phyloP scores from a whole-genome alignment of 92 coral and sea anemone species.

The Umimayanthus chanpuru region DNA sequence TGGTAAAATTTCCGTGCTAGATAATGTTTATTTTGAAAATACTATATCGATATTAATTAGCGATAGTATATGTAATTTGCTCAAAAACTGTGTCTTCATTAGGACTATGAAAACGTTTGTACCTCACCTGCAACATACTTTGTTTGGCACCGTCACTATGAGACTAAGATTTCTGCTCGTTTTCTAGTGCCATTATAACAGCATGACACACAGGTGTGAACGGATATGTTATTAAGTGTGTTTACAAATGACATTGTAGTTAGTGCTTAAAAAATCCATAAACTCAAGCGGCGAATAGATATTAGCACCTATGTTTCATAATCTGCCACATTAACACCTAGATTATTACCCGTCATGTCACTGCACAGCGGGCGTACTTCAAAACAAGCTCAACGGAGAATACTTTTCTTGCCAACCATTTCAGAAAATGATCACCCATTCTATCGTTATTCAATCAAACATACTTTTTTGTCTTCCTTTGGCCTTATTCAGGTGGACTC shows the following conservation, averaged over 20 bases:
- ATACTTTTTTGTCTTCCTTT: background rate
- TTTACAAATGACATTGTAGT: slow-evolving; percentile 23
- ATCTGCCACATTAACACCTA: slow-evolving; percentile 27
- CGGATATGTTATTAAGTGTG: background rate
- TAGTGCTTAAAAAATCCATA: slow-evolving; percentile 10
- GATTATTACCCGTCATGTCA: background rate
- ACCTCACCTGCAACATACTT: background rate
- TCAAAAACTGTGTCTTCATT: background rate
- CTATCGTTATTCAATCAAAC: background rate
- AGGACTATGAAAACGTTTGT: background rate
- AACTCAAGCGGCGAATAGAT: slow-evolving; percentile 21
- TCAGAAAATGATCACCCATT: background rate
- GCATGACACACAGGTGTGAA: background rate
- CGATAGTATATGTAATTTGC: background rate
- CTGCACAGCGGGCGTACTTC: slow-evolving; percentile 1
- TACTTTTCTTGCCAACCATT: background rate
- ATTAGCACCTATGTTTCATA: slow-evolving; percentile 13
- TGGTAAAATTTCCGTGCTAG: background rate
- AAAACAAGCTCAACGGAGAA: background rate
- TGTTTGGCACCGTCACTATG: background rate
- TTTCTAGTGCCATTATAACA: slow-evolving; percentile 2
- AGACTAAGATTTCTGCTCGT: background rate
- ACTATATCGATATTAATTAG: background rate
- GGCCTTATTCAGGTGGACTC: background rate
- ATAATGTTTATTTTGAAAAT: background rate